A percentile compares a stretch with the other conserved stretches of the same genome.
Evolutionary conservation across 2,113 vertebrate species (phyloP).

Genomic region (Gymnobelideus leadbeateri): DNA sequence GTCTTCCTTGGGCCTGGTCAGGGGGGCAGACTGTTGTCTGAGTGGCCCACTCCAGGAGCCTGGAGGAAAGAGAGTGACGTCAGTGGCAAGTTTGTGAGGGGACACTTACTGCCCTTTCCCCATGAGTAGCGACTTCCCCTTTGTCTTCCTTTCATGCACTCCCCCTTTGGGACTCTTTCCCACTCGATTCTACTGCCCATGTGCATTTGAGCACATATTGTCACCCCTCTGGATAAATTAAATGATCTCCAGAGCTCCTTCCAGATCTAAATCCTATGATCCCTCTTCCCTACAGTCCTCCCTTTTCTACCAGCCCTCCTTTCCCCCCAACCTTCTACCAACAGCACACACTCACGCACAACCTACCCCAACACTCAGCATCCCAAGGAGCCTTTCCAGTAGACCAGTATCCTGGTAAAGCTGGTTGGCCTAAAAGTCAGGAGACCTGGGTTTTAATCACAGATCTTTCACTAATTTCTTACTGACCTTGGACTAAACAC

Average conservation of each 20-base stretch:
- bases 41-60: conserved; percentile 60
- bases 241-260: not conserved
- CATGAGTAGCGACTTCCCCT: fast-evolving
- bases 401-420: too few species aligned
- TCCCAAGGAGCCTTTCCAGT: not conserved
- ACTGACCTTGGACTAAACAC: not conserved
- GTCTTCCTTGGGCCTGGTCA: conserved; percentile 53
- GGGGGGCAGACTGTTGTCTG: not conserved
- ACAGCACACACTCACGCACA: not conserved
- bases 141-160: not conserved
- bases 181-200: not conserved
- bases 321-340: not conserved
- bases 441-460: not conserved
- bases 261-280: not conserved
- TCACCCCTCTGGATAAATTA: not conserved
- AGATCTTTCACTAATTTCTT: not conserved
- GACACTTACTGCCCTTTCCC: fast-evolving
- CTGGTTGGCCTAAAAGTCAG: not conserved
- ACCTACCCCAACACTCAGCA: not conserved
- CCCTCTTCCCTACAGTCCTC: not conserved
- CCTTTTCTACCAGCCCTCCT: not conserved
- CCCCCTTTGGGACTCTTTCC: not conserved
- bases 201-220: not conserved
- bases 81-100: not conserved
- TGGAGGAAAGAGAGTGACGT: conserved; percentile 73